Conservation (phyloP, 1,140 invertebrate genomes). For the Archivesica marissinica region DNA sequence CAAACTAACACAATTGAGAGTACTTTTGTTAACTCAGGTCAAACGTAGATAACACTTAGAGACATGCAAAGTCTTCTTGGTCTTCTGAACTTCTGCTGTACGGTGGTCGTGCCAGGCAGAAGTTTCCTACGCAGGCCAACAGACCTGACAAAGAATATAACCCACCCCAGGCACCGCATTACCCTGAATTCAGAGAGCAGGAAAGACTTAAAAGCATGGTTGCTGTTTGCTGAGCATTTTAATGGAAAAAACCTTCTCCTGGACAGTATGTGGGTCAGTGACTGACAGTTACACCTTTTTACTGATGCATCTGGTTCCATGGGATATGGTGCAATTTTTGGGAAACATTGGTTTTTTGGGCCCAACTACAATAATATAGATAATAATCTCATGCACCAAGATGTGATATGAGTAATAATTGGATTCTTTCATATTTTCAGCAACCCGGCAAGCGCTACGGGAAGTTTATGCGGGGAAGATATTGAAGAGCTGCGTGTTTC, state of each 20-base stretch:
- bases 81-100: constrained; percentile 45
- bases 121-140: constrained; percentile 47
- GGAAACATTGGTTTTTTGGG: constrained; percentile 47
- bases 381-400: background rate
- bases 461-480: background rate
- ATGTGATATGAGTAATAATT: too few species aligned
- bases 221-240: constrained; percentile 44
- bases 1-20: background rate
- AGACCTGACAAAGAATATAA: constrained; percentile 54
- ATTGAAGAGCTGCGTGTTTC: constrained; percentile 26
- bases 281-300: too few species aligned
- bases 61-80: constrained; percentile 43
- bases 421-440: background rate
- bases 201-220: constrained; percentile 40
- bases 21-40: background rate
- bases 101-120: constrained; percentile 31
- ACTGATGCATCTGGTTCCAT: constrained; percentile 56
- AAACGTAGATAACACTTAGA: background rate
- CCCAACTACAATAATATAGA: too few species aligned
- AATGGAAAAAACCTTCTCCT: constrained; percentile 59
- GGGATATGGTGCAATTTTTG: constrained; percentile 50
- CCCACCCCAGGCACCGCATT: constrained; percentile 46
- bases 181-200: constrained; percentile 19
- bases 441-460: constrained; percentile 27
- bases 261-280: too few species aligned